Evolutionary conservation across 1,140 invertebrate species (phyloP).

Genomic region (Papilio machaon): DNA sequence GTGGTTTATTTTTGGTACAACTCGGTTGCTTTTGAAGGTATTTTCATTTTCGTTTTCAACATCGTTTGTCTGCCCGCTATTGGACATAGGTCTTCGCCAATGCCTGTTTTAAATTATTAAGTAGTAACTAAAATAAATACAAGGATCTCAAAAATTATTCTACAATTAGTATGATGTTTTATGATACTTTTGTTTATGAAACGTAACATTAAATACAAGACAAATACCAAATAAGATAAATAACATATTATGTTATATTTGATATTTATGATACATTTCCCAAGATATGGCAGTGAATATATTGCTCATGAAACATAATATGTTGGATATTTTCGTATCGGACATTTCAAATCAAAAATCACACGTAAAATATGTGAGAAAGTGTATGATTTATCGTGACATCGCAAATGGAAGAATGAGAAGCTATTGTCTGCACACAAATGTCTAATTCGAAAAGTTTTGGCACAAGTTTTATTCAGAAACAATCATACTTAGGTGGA

Average conservation of each 20-base stretch:
- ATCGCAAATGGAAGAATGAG: conserved; percentile 39
- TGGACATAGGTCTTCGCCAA: too few species aligned
- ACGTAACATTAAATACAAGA: not conserved
- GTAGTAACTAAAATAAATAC: too few species aligned
- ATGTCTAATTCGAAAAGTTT: conserved; percentile 38
- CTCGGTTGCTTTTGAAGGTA: too few species aligned
- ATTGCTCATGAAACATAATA: not conserved
- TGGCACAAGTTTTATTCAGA: conserved; percentile 16
- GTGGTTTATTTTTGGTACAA: too few species aligned
- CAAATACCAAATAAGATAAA: not conserved
- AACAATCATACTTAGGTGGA: conserved; percentile 28
- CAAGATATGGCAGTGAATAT: not conserved
- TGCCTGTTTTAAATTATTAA: too few species aligned
- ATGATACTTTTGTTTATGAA: not conserved
- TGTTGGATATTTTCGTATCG: not conserved
- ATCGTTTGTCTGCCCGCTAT: too few species aligned
- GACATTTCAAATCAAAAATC: not conserved
- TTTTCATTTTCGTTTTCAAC: too few species aligned
- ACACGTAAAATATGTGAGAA: conserved; percentile 37
- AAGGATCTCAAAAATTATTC: too few species aligned
- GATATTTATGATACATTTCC: not conserved
- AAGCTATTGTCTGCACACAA: conserved; percentile 19
- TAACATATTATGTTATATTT: not conserved
- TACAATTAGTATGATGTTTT: too few species aligned
- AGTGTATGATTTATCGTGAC: conserved; percentile 32